Conservation (phyloP, 2,888 invertebrate species). For the Cryptus viduatorius region DNA sequence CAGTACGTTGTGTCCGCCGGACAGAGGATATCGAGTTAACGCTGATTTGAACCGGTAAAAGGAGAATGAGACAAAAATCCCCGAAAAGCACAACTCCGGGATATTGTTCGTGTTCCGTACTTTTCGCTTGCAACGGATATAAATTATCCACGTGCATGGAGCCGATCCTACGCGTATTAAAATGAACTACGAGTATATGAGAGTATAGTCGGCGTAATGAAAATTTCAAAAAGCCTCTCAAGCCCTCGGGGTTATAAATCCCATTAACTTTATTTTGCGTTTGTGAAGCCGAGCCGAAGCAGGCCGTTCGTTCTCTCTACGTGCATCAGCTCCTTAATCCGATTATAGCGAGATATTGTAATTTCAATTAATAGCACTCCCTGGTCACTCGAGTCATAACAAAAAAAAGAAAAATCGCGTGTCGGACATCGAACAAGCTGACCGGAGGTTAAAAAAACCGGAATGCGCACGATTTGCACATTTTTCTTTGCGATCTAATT, state of each 20-base stretch:
- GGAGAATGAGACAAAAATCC: background rate
- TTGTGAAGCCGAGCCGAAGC: slow-evolving; percentile 45
- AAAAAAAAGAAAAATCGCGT: slow-evolving; percentile 16
- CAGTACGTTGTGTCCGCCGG: slow-evolving; percentile 20
- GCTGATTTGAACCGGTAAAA: slow-evolving; percentile 42
- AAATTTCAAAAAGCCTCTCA: slow-evolving; percentile 79
- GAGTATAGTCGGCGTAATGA: slow-evolving; percentile 70
- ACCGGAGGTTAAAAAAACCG: slow-evolving; percentile 6
- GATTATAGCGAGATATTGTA: slow-evolving; percentile 39
- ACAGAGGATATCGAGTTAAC: slow-evolving; percentile 51
- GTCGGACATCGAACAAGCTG: slow-evolving; percentile 30
- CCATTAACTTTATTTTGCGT: slow-evolving; percentile 75
- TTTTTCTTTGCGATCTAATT: background rate
- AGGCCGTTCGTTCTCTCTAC: slow-evolving; percentile 21
- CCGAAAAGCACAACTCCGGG: background rate
- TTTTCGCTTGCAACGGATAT: background rate
- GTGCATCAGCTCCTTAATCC: slow-evolving; percentile 4
- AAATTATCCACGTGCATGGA: background rate
- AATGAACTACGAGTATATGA: background rate
- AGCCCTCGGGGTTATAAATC: slow-evolving; percentile 76
- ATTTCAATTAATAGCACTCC: slow-evolving; percentile 53
- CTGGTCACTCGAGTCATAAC: background rate
- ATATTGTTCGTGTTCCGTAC: background rate
- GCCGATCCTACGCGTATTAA: background rate
- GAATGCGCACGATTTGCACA: slow-evolving; percentile 15